Percentiles rank a stretch among this genome's conserved stretches.
These are phyloP conservation scores for Cepphus grylle DNA, from an alignment of 2,113 vertebrate species.

Conservation along the genomic window DNA sequence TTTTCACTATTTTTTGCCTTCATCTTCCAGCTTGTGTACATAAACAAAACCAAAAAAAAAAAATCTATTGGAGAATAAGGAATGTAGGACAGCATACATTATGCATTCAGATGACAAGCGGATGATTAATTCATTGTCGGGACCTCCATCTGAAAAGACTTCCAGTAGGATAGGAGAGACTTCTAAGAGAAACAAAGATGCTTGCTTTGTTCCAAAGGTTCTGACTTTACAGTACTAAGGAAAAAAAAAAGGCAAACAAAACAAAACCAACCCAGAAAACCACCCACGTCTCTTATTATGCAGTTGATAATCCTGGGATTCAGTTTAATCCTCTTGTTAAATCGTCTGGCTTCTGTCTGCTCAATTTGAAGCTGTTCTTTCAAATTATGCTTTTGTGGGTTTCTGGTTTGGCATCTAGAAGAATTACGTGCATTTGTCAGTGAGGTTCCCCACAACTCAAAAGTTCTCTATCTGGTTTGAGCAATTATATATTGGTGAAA, in stretches of 20 bases:
- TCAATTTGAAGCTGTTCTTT: constrained; percentile 28
- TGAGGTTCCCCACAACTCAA: neutral
- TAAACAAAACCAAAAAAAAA: neutral
- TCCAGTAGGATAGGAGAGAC: neutral
- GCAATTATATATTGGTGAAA: neutral
- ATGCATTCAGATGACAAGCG: neutral
- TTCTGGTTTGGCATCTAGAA: neutral
- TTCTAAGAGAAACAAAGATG: neutral
- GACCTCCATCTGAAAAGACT: neutral
- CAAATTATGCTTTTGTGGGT: neutral
- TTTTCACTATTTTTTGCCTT: neutral
- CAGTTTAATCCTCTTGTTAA: constrained; percentile 46
- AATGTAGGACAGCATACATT: neutral
- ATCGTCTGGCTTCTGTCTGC: neutral
- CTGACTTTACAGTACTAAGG: neutral
- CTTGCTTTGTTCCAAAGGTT: neutral
- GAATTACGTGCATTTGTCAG: neutral
- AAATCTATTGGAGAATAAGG: neutral
- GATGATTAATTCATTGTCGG: neutral
- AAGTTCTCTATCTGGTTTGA: neutral
- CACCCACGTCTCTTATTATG: neutral
- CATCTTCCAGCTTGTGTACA: neutral
- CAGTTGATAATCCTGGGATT: constrained; percentile 1
- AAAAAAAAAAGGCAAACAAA: neutral
- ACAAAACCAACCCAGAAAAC: neutral